Conservation (phyloP, 2,113 vertebrate genomes). For the Malurus alboscapulatus region DNA sequence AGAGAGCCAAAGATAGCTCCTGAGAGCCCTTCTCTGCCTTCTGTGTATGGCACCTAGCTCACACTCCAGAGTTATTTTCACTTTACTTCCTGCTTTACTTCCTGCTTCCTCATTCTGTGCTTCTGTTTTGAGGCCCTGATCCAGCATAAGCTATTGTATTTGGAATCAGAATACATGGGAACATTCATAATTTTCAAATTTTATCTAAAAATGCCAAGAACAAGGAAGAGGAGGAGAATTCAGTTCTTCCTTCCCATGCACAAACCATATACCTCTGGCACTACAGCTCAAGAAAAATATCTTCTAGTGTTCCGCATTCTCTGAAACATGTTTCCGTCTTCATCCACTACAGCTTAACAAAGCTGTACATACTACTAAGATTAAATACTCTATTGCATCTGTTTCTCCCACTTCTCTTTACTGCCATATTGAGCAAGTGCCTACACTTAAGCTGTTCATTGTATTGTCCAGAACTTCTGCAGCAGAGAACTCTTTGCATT, state of each 20-base stretch:
- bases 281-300: neutral
- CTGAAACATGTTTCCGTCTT: neutral
- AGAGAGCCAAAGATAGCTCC: neutral
- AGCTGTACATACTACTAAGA: neutral
- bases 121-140: neutral
- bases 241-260: neutral
- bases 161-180: neutral
- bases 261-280: neutral
- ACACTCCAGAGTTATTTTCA: neutral
- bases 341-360: neutral
- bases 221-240: neutral
- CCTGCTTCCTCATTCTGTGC: neutral
- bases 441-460: neutral
- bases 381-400: neutral
- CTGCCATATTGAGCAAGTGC: neutral
- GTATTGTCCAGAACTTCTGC: neutral
- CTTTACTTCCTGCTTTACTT: neutral
- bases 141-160: neutral
- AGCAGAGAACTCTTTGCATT: neutral
- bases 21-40: neutral
- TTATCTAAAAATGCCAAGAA: neutral
- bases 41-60: neutral
- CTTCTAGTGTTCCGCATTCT: neutral
- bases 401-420: neutral
- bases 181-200: neutral